Evolutionary conservation across 1,140 invertebrate genomes (phyloP), one percentile per base, ranked within the genome.

Genomic region (Cepaea nemoralis): DNA sequence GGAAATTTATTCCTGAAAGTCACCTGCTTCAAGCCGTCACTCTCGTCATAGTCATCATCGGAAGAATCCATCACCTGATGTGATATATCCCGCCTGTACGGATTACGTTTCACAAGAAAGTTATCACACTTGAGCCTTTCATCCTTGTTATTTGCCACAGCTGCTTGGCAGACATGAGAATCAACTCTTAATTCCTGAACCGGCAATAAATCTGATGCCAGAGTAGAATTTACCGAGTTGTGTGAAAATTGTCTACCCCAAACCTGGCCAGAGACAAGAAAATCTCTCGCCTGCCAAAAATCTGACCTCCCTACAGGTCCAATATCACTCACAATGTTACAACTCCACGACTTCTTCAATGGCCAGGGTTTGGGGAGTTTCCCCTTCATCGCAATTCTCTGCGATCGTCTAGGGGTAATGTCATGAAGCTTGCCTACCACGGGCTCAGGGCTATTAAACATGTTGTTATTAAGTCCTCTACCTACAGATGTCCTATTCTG

Each of bases 321-420:
- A 35, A 19, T 40, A n/a, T 74, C 42, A 48, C 14, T 2, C 6
- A 35, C 42, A 33, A 14, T 74, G 8, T 39, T 74, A 48, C 40
- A 74, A 27, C 71, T 74, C 3, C n/a, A 33, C 27, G 71, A 74
- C 42, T 74, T 74, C 42, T 50, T 39, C 27, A 74, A 45, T 22
- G 71, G 22, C 71, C 71, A 74, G 16, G 71, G 71, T 33, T 48
- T 74, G 10, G 39, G 39, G 24, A 19, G 22, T 16, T 35, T 74
- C 1, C 71, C 71, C 31, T 3, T 45, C 40, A 48, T 74, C 1
- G 71, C 71, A 19, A 74, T 45, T 19, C 71, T 39, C 1, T 24
- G 42, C 12, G 71, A 74, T 31, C 42, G 16, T 33, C 71, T 42
- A 3, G 42, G 40, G 8, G 2, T 42, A 10, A 1, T n/a, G 24